Evolutionary conservation across 2,888 invertebrate species (phyloP), one percentile per base, ranked within the genome.

Genomic region (Anoplius nigerrimus): DNA sequence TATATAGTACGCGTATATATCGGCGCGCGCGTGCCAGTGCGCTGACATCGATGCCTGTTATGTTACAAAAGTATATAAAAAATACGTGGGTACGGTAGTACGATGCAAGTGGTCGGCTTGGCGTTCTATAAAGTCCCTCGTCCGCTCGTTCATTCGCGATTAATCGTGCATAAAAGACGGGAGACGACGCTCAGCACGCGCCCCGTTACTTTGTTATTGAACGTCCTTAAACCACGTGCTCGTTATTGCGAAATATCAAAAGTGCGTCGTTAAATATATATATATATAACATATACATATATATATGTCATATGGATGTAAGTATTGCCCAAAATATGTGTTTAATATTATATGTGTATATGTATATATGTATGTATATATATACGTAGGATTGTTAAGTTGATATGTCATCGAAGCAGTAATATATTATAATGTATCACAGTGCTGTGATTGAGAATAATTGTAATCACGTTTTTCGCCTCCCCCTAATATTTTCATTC

Each of bases 361-460:
- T 77, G 2, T n/a, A n/a, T n/a, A 21, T 22, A 24, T 54, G 27
- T 54, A 56, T 64, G 34, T 66, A 21, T 62, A 24, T 56, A 48
- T 68, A 62, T 79, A 74, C 8, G 78, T 76, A 75, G 69, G 75
- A 78, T 78, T 73, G 63, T 81, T 81, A 77, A 76, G 74, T 81
- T 83, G 84, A 86, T 86, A 87, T 86, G 85, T 84, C 74, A 75
- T 83, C 79, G 72, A 83, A 82, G 79, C 77, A 79, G 73, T 83
- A 79, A 74, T 77, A 48, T 18, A 71, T 71, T 76, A 78, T 75
- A 18, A 75, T 66, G 78, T 86, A 87, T 86, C 86, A 86, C 83
- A 86, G 85, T 79, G 62, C 73, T 79, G 85, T 87, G 86, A 86
- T 86, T 80, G 69, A 82, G 75, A 82, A 76, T 81, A 78, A 78